A percentile compares a stretch with the other conserved stretches of the same genome.
These are phyloP conservation scores for Monoplex corrugatus DNA, from an alignment of 2,888 invertebrate species.

Conservation along the genomic window DNA sequence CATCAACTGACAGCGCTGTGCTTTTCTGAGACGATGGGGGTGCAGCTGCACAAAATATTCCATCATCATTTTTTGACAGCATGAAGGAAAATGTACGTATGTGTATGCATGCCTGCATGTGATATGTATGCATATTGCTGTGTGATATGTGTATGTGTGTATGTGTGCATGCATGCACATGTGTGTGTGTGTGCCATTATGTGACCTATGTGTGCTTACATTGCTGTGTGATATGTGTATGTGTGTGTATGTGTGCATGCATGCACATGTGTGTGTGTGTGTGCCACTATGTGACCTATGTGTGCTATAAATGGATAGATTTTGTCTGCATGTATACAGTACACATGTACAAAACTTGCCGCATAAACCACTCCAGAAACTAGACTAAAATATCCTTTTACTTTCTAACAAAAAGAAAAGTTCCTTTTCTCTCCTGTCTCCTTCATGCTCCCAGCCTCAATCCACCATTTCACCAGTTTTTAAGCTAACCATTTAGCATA, in stretches of 20 bases:
- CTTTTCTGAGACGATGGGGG: not conserved
- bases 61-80: not conserved
- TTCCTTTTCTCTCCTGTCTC: no score
- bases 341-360: no score
- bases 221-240: not conserved
- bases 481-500: no score
- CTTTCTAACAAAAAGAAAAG: no score
- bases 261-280: not conserved
- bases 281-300: no score
- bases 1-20: conserved; percentile 61
- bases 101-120: not conserved
- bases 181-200: not conserved
- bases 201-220: no score
- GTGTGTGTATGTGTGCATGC: not conserved
- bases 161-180: not conserved
- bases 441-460: no score
- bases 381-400: no score
- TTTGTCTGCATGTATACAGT: no score
- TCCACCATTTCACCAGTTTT: no score
- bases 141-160: not conserved
- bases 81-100: not conserved
- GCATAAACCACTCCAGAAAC: no score
- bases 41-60: not conserved
- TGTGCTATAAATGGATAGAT: no score
- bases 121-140: not conserved